Percentiles rank a stretch among this genome's conserved stretches.
Evolutionary conservation across 2,888 invertebrate species (phyloP).

Genomic region (Hydroisotoma schaefferi): DNA sequence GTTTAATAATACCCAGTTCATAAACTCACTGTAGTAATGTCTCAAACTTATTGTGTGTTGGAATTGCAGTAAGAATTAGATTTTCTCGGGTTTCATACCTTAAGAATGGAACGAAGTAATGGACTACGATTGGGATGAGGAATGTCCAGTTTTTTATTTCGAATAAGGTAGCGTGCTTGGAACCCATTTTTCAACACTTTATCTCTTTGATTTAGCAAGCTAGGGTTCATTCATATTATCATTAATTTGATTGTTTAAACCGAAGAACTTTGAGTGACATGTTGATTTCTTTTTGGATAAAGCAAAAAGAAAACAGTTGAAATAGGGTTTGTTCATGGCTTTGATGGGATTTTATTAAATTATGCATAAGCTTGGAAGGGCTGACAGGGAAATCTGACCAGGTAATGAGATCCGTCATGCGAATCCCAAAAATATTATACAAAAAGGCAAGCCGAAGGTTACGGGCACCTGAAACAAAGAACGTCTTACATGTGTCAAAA

Average conservation of each 20-base stretch:
- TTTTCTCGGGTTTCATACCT: background rate
- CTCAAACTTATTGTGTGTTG: constrained; percentile 1
- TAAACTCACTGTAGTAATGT: background rate
- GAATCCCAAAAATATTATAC: background rate
- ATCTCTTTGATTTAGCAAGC: constrained; percentile 20
- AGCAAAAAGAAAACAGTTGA: background rate
- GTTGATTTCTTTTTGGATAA: constrained; percentile 5
- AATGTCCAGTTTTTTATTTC: too few species aligned
- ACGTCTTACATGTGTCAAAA: background rate
- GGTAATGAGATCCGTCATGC: constrained; percentile 41
- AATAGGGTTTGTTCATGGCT: background rate
- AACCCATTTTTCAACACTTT: constrained; percentile 46
- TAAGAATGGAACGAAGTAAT: background rate
- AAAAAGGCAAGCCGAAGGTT: background rate
- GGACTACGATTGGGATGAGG: too few species aligned
- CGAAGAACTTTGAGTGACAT: constrained; percentile 15
- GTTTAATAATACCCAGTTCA: background rate
- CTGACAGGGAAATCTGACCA: constrained; percentile 18
- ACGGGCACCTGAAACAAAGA: background rate
- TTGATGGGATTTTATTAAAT: background rate
- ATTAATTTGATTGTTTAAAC: constrained; percentile 32
- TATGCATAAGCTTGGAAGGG: too few species aligned
- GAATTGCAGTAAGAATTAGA: constrained; percentile 7
- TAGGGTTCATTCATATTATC: constrained; percentile 28
- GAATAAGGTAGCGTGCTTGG: constrained; percentile 42